Conservation (phyloP, 2,113 vertebrate genomes). For the Ceyx melanurus region DNA sequence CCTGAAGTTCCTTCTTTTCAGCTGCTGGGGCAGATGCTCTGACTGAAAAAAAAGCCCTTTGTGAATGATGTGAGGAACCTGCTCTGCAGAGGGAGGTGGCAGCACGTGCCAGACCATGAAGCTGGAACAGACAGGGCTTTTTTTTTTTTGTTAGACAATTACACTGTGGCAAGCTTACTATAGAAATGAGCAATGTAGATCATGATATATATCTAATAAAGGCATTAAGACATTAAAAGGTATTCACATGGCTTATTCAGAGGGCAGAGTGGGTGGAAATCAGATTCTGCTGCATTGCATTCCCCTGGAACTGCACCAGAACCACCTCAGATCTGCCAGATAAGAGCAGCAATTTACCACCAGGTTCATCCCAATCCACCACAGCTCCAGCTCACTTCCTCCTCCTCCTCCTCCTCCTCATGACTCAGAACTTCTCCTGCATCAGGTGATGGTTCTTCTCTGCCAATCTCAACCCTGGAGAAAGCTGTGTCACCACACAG, state of each 20-base stretch:
- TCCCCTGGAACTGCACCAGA: neutral
- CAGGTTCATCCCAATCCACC: neutral
- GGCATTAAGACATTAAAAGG: neutral
- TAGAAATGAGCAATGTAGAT: neutral
- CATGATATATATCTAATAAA: neutral
- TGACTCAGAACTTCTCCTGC: neutral
- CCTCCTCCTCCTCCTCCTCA: neutral
- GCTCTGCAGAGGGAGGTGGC: neutral
- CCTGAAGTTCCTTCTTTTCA: neutral
- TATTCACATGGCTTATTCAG: neutral
- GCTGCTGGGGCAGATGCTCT: neutral
- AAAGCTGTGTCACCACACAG: slow-evolving; percentile 29
- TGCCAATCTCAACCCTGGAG: neutral
- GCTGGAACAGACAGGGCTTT: neutral
- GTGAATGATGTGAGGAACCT: neutral
- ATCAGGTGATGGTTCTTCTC: slow-evolving; percentile 24
- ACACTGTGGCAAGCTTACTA: neutral
- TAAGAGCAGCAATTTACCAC: neutral
- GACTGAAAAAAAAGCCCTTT: neutral
- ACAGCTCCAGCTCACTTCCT: slow-evolving; percentile 2
- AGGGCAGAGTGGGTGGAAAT: slow-evolving; percentile 28
- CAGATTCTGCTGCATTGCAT: neutral
- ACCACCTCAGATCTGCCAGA: neutral
- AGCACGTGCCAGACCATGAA: neutral
- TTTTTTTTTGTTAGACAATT: neutral